Conservation (phyloP, 2,888 invertebrate species). For the Tineola bisselliella region DNA sequence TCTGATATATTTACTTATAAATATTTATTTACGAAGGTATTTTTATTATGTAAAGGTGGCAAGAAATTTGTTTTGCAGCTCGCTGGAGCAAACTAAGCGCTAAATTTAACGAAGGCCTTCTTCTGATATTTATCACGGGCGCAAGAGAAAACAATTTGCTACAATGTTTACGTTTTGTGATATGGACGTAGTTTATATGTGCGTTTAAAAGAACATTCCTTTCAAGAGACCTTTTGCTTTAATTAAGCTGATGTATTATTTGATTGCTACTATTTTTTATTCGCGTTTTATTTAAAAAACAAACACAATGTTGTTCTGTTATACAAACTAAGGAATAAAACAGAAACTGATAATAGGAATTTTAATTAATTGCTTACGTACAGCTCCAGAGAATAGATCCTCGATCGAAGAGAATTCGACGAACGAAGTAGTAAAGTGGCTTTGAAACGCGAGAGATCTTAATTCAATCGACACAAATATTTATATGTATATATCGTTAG, state of each 20-base stretch:
- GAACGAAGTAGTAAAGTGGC: too few species aligned
- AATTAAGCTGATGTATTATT: neutral
- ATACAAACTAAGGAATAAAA: neutral
- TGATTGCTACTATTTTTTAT: too few species aligned
- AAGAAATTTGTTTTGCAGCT: neutral
- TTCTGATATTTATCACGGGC: conserved; percentile 7
- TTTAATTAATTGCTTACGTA: too few species aligned
- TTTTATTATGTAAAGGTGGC: neutral
- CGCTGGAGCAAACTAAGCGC: conserved; percentile 5
- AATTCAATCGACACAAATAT: too few species aligned
- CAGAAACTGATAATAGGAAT: too few species aligned
- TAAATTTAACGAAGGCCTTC: conserved; percentile 11
- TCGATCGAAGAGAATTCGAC: too few species aligned
- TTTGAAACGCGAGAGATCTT: too few species aligned
- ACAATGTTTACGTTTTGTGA: conserved; percentile 1
- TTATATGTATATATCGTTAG: too few species aligned
- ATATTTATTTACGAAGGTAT: neutral
- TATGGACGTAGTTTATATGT: neutral
- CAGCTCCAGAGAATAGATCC: too few species aligned
- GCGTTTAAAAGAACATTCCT: conserved; percentile 1
- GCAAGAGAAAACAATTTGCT: conserved; percentile 8
- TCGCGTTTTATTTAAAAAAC: neutral
- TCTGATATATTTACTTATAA: too few species aligned
- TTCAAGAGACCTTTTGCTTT: neutral
- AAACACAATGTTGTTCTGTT: neutral